Evolutionary conservation across 1,140 invertebrate species (phyloP).

Genomic region (Acromyrmex echinatior): DNA sequence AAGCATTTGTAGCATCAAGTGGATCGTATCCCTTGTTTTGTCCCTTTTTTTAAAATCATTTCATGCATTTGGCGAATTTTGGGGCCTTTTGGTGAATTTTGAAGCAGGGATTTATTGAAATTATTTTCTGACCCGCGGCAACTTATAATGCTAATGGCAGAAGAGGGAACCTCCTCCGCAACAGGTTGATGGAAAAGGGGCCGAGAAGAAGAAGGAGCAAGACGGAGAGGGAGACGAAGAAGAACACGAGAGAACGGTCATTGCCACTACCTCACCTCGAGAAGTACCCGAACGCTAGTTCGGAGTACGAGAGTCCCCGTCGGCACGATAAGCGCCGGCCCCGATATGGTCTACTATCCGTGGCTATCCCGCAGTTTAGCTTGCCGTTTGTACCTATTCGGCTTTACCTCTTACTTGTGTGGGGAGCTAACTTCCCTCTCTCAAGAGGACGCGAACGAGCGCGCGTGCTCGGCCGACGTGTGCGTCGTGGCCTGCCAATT

Average conservation of each 20-base stretch:
- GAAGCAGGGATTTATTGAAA: too few relatives aligned
- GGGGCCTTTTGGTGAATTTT: too few relatives aligned
- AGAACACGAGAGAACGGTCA: slow-evolving; percentile 84
- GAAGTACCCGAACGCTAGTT: slow-evolving; percentile 72
- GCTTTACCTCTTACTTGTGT: slow-evolving; percentile 33
- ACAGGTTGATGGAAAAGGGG: slow-evolving; percentile 55
- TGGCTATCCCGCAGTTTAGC: slow-evolving; percentile 77
- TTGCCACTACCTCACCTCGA: slow-evolving; percentile 85
- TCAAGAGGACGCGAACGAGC: slow-evolving; percentile 55
- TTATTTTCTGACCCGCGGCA: too few relatives aligned
- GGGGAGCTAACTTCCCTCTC: slow-evolving; percentile 62
- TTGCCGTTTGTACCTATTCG: slow-evolving; percentile 74
- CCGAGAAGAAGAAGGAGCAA: slow-evolving; percentile 37
- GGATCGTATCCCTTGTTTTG: too few relatives aligned
- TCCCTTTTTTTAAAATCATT: too few relatives aligned
- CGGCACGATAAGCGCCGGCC: slow-evolving; percentile 61
- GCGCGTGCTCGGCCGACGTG: slow-evolving; percentile 43
- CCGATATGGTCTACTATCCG: slow-evolving; percentile 64
- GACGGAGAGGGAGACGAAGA: slow-evolving; percentile 64
- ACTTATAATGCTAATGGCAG: not conserved
- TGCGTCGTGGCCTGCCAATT: slow-evolving; percentile 60
- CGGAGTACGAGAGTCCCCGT: slow-evolving; percentile 67
- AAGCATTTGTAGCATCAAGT: too few relatives aligned
- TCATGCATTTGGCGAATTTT: too few relatives aligned
- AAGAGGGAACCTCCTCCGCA: slow-evolving; percentile 49